These are phyloP conservation scores for Lypha dubia DNA, from an alignment of 2,888 invertebrate genomes.

Conservation along the genomic window DNA sequence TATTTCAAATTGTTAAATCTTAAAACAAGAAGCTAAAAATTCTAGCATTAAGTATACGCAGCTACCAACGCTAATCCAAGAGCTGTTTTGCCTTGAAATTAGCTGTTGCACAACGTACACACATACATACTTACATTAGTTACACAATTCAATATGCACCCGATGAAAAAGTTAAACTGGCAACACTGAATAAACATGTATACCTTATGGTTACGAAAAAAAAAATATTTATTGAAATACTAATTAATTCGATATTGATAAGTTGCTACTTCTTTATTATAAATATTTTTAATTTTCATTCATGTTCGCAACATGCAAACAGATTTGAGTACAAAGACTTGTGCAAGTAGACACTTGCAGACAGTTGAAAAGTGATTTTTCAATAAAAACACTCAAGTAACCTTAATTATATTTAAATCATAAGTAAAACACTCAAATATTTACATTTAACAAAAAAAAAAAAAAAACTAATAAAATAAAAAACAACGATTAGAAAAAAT, in stretches of 20 bases:
- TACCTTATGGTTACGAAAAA: neutral
- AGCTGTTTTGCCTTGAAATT: too few species aligned
- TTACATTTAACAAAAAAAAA: slow-evolving; percentile 37
- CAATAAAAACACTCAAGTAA: slow-evolving; percentile 47
- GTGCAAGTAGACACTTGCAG: neutral
- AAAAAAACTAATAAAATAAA: neutral
- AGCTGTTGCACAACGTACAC: too few species aligned
- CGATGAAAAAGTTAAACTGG: too few species aligned
- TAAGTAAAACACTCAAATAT: slow-evolving; percentile 58
- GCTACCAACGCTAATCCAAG: too few species aligned
- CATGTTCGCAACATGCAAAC: neutral
- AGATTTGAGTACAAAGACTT: neutral
- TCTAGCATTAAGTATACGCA: too few species aligned
- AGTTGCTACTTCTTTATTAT: neutral
- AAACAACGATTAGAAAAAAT: too few species aligned
- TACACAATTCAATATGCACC: too few species aligned
- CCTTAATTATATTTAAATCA: slow-evolving; percentile 61
- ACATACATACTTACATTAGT: too few species aligned
- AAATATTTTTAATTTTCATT: neutral
- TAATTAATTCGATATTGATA: neutral
- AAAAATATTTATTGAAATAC: neutral
- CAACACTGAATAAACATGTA: neutral
- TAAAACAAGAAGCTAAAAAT: too few species aligned
- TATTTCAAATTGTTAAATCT: too few species aligned
- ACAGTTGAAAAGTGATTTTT: slow-evolving; percentile 30